These are phyloP conservation scores for Allobates femoralis DNA, from an alignment of 2,797 vertebrate species.

Conservation along the genomic window DNA sequence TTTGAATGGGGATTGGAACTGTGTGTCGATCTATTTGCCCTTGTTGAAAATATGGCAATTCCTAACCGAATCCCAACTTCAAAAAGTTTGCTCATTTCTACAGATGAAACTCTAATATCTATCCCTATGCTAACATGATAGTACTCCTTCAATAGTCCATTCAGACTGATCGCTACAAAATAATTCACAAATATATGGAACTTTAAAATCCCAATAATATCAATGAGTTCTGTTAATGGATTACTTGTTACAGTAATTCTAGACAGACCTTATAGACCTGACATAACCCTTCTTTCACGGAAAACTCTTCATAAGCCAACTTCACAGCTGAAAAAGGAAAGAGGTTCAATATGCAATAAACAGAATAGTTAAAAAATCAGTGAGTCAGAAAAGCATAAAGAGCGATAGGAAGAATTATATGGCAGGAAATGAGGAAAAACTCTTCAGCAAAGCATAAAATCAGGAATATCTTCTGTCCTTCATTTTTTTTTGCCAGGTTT, in stretches of 20 bases:
- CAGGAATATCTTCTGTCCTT: slow-evolving; percentile 61
- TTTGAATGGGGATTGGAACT: too few relatives aligned
- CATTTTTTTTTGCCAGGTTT: slow-evolving; percentile 64
- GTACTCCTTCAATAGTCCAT: background rate
- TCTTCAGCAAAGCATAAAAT: background rate
- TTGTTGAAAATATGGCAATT: too few relatives aligned
- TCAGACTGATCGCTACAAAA: background rate
- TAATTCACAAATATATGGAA: background rate
- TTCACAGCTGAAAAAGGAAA: background rate
- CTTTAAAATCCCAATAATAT: background rate
- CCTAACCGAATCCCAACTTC: too few relatives aligned
- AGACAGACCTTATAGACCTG: background rate
- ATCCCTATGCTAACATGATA: background rate
- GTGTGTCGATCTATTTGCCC: too few relatives aligned
- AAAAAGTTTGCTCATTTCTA: too few relatives aligned
- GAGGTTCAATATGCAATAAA: slow-evolving; percentile 15
- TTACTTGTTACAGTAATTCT: background rate
- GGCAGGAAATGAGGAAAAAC: slow-evolving; percentile 11
- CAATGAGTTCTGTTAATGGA: background rate
- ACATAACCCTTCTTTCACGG: background rate
- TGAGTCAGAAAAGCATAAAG: slow-evolving; percentile 58
- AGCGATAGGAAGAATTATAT: slow-evolving; percentile 49
- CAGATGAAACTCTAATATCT: background rate
- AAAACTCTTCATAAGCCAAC: background rate
- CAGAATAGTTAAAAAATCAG: slow-evolving; percentile 11